Conservation (phyloP, 2,113 vertebrate species). For the Mobula hypostoma region DNA sequence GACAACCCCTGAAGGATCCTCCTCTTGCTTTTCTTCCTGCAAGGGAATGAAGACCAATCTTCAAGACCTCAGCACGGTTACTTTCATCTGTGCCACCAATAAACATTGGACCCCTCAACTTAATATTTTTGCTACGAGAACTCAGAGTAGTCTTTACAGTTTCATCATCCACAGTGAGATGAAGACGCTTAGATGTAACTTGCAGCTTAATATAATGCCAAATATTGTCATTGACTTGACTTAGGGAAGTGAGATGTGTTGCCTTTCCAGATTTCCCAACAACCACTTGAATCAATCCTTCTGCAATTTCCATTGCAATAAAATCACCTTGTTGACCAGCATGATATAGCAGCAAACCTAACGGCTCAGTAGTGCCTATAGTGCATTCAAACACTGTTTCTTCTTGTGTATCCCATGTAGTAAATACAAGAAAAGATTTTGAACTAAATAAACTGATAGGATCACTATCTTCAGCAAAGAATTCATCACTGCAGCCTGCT, state of each 20-base stretch:
- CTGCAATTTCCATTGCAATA: slow-evolving; percentile 73
- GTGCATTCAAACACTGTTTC: slow-evolving; percentile 60
- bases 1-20: slow-evolving; percentile 82
- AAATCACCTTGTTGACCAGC: slow-evolving; percentile 67
- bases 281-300: slow-evolving; percentile 62
- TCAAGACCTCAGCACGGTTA: slow-evolving; percentile 58
- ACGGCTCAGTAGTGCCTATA: slow-evolving; percentile 63
- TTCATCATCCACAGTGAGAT: slow-evolving; percentile 68
- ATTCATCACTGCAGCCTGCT: slow-evolving; percentile 76
- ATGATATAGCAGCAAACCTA: slow-evolving; percentile 73
- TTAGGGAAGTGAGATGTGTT: slow-evolving; percentile 60
- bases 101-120: slow-evolving; percentile 66
- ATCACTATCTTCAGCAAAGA: slow-evolving; percentile 73
- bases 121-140: slow-evolving; percentile 50
- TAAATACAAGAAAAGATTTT: slow-evolving; percentile 70
- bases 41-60: slow-evolving; percentile 60
- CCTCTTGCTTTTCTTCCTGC: slow-evolving; percentile 65
- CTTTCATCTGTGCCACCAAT: slow-evolving; percentile 70
- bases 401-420: slow-evolving; percentile 54
- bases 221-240: slow-evolving; percentile 61
- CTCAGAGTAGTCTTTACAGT: slow-evolving; percentile 56
- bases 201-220: slow-evolving; percentile 70
- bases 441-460: slow-evolving; percentile 86
- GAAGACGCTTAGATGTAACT: slow-evolving; percentile 61
- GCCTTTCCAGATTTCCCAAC: slow-evolving; percentile 57